Evolutionary conservation across 1,140 invertebrate genomes (phyloP).

Genomic region (Marisa cornuarietis): DNA sequence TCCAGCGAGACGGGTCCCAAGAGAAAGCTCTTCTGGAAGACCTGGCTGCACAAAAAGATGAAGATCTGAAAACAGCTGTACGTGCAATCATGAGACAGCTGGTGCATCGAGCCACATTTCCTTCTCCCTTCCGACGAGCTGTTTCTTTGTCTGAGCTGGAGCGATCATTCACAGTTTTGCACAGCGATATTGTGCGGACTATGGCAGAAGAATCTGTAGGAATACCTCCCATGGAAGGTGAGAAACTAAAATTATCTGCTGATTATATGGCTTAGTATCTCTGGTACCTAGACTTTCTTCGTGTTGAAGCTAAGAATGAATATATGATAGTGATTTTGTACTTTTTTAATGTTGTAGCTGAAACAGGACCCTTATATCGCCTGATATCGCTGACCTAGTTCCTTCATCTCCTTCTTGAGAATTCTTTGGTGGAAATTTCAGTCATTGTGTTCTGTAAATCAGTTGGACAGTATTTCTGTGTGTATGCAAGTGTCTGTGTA

Average conservation of each 20-base stretch:
- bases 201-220: conserved; percentile 54
- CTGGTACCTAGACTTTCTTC: too few species aligned
- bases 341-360: too few species aligned
- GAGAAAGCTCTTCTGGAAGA: conserved; percentile 52
- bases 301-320: too few species aligned
- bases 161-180: conserved; percentile 70
- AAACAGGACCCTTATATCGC: too few species aligned
- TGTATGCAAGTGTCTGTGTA: not conserved
- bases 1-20: conserved; percentile 45
- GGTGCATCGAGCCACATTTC: conserved; percentile 59
- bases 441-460: not conserved
- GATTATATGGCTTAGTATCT: too few species aligned
- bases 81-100: conserved; percentile 61
- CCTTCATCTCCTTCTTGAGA: too few species aligned
- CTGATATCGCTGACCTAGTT: too few species aligned
- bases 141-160: conserved; percentile 66
- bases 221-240: conserved; percentile 50
- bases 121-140: conserved; percentile 67
- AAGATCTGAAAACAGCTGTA: conserved; percentile 57
- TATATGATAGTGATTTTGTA: too few species aligned
- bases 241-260: not conserved
- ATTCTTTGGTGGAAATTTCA: too few species aligned
- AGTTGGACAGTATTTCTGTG: not conserved
- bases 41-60: conserved; percentile 66
- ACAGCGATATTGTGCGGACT: conserved; percentile 66